A percentile compares a stretch with the other conserved stretches of the same genome.
phyloP scores from a whole-genome alignment of 2,888 invertebrate species.

The Melipona bicolor region DNA sequence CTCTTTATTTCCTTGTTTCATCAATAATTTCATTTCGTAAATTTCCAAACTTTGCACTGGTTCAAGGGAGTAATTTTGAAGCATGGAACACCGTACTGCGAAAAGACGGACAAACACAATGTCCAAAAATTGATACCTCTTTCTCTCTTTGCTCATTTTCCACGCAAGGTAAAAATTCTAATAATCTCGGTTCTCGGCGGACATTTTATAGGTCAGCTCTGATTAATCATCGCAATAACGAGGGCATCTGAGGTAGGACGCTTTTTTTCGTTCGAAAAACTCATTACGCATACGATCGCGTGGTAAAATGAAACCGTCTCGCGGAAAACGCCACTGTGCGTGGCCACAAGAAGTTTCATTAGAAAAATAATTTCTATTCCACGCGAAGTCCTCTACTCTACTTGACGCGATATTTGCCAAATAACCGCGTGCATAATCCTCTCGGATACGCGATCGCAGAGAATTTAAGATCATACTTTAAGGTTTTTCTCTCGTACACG shows the following conservation, averaged over 20 bases:
- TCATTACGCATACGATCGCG: conserved; percentile 44
- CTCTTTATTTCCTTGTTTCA: background rate
- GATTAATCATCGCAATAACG: conserved; percentile 22
- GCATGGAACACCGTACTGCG: too few species aligned
- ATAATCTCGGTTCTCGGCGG: background rate
- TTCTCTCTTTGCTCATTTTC: background rate
- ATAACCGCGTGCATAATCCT: conserved; percentile 23
- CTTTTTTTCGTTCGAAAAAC: conserved; percentile 33
- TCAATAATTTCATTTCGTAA: too few species aligned
- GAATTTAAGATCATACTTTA: background rate
- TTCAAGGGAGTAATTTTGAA: too few species aligned
- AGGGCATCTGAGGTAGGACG: background rate
- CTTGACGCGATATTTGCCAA: conserved; percentile 46
- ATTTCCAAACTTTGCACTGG: too few species aligned
- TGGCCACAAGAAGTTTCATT: conserved; percentile 33
- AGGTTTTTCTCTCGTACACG: background rate
- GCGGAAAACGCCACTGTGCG: background rate
- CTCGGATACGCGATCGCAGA: too few species aligned
- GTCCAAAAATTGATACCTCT: background rate
- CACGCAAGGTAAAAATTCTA: background rate
- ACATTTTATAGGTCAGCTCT: conserved; percentile 15
- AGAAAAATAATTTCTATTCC: conserved; percentile 42
- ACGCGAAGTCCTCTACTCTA: conserved; percentile 4
- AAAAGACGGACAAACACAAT: background rate
- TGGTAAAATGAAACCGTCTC: conserved; percentile 40